These are phyloP conservation scores for Lepidocolaptes lacrymiger DNA, from an alignment of 2,797 vertebrate genomes.

Conservation along the genomic window DNA sequence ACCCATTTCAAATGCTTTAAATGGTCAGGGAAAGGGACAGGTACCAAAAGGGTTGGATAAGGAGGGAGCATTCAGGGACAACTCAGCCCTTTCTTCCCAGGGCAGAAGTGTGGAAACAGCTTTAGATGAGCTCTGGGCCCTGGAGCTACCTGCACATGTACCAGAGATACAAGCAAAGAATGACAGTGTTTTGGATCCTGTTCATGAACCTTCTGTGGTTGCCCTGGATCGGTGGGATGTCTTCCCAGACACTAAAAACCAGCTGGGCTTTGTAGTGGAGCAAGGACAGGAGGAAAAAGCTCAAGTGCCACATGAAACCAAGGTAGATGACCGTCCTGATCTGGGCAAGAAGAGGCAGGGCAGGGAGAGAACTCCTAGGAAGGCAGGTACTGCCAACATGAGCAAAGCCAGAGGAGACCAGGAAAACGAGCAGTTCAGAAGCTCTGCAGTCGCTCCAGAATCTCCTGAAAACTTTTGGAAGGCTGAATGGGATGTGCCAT, in stretches of 20 bases:
- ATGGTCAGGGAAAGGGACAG: not conserved
- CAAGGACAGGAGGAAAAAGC: not conserved
- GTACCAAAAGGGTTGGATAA: not conserved
- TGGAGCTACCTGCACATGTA: slow-evolving; percentile 62
- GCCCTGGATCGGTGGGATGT: slow-evolving; percentile 77
- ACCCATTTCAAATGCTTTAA: not conserved
- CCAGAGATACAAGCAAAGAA: slow-evolving; percentile 17
- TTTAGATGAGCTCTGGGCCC: slow-evolving; percentile 78
- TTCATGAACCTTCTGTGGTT: slow-evolving; percentile 76
- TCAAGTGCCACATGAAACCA: not conserved
- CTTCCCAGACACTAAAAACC: slow-evolving; percentile 78
- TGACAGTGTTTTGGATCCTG: slow-evolving; percentile 60
- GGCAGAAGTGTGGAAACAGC: slow-evolving; percentile 74
- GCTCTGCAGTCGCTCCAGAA: slow-evolving; percentile 19
- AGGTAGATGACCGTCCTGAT: slow-evolving; percentile 2
- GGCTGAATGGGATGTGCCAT: slow-evolving; percentile 71
- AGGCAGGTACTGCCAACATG: not conserved
- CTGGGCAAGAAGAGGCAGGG: slow-evolving; percentile 50
- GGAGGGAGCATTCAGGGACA: not conserved
- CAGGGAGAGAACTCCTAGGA: slow-evolving; percentile 1
- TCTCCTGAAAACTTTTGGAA: slow-evolving; percentile 60
- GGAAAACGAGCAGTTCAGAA: slow-evolving; percentile 7
- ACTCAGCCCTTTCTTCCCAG: not conserved
- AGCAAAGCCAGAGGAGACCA: not conserved
- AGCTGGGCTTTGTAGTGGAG: not conserved